Percentiles rank a stretch among this genome's conserved stretches.
phyloP scores from a whole-genome alignment of 1,140 invertebrate genomes.

The Drosophila ercepeae region DNA sequence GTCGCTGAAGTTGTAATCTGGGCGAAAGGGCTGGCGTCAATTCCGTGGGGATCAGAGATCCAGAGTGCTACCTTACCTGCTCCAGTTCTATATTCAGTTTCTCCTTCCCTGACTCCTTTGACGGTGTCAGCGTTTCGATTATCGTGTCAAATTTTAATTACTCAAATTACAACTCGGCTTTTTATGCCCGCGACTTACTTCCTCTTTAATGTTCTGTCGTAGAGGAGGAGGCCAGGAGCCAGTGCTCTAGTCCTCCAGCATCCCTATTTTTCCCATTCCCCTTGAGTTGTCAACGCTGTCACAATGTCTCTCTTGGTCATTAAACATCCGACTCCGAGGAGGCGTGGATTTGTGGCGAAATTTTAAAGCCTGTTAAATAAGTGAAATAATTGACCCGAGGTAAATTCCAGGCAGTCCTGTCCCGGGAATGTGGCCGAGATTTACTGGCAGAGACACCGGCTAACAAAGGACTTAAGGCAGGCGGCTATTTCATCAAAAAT shows the following conservation, averaged over 20 bases:
- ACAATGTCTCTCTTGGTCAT: slow-evolving; percentile 63
- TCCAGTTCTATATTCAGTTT: background rate
- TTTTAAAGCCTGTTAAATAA: slow-evolving; percentile 69
- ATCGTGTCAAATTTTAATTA: slow-evolving; percentile 82
- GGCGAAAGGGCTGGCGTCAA: slow-evolving; percentile 41
- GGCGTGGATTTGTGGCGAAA: slow-evolving; percentile 39
- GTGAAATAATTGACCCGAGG: slow-evolving; percentile 69
- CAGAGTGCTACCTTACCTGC: slow-evolving; percentile 26
- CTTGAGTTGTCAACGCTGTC: slow-evolving; percentile 69
- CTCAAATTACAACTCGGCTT: slow-evolving; percentile 74
- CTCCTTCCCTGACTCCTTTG: background rate
- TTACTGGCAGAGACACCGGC: slow-evolving; percentile 7
- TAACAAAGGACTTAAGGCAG: slow-evolving; percentile 2
- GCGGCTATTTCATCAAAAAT: slow-evolving; percentile 25
- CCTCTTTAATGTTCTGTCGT: slow-evolving; percentile 13
- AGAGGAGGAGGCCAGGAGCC: background rate
- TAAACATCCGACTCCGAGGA: slow-evolving; percentile 50
- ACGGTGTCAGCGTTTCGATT: slow-evolving; percentile 55
- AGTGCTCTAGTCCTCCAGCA: background rate
- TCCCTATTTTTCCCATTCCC: slow-evolving; percentile 10
- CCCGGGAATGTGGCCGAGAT: slow-evolving; percentile 24
- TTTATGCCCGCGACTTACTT: slow-evolving; percentile 71
- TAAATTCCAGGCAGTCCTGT: slow-evolving; percentile 24
- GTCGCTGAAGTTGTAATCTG: slow-evolving; percentile 66
- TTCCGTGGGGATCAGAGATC: slow-evolving; percentile 30